phyloP scores from a whole-genome alignment of 1,140 invertebrate genomes.

The Sarcophaga bullata region DNA sequence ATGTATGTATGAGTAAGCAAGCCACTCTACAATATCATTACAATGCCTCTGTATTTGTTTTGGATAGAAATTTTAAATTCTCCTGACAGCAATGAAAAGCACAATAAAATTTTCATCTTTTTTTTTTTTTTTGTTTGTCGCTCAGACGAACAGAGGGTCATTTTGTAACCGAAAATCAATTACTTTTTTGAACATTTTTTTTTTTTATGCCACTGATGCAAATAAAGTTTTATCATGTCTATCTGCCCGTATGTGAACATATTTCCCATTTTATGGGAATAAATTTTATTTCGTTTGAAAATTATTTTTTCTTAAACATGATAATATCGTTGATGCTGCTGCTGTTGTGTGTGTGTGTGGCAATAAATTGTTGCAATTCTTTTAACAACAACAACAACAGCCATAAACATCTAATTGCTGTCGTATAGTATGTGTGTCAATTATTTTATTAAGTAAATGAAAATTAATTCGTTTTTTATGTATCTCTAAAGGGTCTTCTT shows the following conservation, averaged over 20 bases:
- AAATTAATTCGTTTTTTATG: slow-evolving; percentile 7
- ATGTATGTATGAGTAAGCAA: no score
- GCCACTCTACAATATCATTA: not conserved
- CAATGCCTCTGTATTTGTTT: not conserved
- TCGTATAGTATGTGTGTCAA: not conserved
- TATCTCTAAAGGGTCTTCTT: no score
- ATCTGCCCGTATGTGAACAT: not conserved
- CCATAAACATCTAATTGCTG: not conserved
- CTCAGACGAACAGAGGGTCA: not conserved
- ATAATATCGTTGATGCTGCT: not conserved
- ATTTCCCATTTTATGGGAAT: no score
- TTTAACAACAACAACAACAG: not conserved
- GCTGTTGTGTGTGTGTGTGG: not conserved
- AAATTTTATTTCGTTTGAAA: no score
- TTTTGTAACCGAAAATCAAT: not conserved
- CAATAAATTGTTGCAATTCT: not conserved
- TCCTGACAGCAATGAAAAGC: not conserved
- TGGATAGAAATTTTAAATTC: not conserved
- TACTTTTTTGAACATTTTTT: not conserved
- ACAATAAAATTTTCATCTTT: no score
- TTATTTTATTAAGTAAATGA: not conserved
- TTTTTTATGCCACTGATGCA: not conserved
- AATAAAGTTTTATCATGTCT: not conserved
- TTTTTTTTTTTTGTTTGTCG: not conserved
- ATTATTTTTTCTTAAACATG: no score